These are phyloP conservation scores for Aleiodes testaceus DNA, from an alignment of 2,888 invertebrate species.

Conservation along the genomic window DNA sequence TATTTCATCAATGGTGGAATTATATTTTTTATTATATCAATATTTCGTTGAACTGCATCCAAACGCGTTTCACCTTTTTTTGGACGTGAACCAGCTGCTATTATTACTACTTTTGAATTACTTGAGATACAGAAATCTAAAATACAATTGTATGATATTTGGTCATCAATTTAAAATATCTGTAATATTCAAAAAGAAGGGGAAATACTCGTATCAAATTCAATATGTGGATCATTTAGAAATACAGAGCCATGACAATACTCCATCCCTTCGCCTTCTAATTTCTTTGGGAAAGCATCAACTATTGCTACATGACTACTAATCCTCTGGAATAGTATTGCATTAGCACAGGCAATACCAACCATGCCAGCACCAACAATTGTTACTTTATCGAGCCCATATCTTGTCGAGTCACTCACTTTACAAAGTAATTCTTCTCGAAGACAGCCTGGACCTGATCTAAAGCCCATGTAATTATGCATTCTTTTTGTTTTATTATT, in stretches of 20 bases:
- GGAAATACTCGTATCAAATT: conserved; percentile 75
- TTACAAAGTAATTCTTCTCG: conserved; percentile 65
- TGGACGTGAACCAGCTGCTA: conserved; percentile 77
- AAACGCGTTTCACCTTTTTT: conserved; percentile 74
- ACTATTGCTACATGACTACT: conserved; percentile 77
- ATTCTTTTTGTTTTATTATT: not conserved
- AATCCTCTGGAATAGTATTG: conserved; percentile 77
- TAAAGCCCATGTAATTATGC: conserved; percentile 41
- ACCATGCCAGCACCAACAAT: conserved; percentile 80
- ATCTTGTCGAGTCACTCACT: conserved; percentile 65
- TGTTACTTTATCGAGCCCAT: conserved; percentile 75
- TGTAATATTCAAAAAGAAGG: conserved; percentile 15
- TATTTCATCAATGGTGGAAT: conserved; percentile 75
- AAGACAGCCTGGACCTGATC: conserved; percentile 55
- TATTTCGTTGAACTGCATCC: conserved; percentile 75
- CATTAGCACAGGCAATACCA: conserved; percentile 78
- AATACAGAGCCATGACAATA: conserved; percentile 77
- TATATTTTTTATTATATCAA: conserved; percentile 75
- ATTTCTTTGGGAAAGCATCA: conserved; percentile 77
- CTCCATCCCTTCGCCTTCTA: conserved; percentile 80
- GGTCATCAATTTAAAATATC: too few species aligned
- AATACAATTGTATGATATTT: conserved; percentile 20
- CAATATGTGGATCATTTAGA: conserved; percentile 75
- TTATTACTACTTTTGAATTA: conserved; percentile 75
- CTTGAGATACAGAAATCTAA: conserved; percentile 74